These are phyloP conservation scores for Apeira syringaria DNA, from an alignment of 2,888 invertebrate species.

Conservation along the genomic window DNA sequence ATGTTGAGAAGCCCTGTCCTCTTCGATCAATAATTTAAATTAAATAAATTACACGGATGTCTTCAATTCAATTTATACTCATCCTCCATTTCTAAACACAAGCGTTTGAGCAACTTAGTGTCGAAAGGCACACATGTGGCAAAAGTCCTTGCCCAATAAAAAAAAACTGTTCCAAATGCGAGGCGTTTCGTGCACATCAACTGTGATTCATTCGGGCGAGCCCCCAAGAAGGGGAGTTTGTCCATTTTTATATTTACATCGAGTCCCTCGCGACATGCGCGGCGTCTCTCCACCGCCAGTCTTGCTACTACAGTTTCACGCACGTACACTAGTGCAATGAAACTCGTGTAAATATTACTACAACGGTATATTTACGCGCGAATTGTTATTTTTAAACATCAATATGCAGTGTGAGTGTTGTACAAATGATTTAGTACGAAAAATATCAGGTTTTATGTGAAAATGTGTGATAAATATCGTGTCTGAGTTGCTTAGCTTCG, in stretches of 20 bases:
- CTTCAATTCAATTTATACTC: too few species aligned
- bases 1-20: too few species aligned
- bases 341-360: constrained; percentile 79
- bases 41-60: constrained; percentile 60
- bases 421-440: constrained; percentile 46
- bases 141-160: constrained; percentile 45
- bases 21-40: constrained; percentile 82
- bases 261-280: constrained; percentile 81
- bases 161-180: constrained; percentile 50
- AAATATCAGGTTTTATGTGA: constrained; percentile 59
- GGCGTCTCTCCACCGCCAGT: constrained; percentile 74
- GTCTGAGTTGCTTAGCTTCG: constrained; percentile 69
- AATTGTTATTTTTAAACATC: constrained; percentile 67
- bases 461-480: constrained; percentile 48
- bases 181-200: constrained; percentile 60
- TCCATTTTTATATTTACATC: constrained; percentile 82
- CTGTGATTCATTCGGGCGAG: constrained; percentile 79
- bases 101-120: too few species aligned
- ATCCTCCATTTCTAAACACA: too few species aligned
- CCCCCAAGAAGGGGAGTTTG: constrained; percentile 79
- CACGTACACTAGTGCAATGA: constrained; percentile 76
- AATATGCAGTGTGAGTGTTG: constrained; percentile 48
- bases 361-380: constrained; percentile 72
- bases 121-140: constrained; percentile 29
- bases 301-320: constrained; percentile 77